Evolutionary conservation across 2,888 invertebrate species (phyloP), one percentile per base, ranked within the genome.

Genomic region (Entomobrya proxima): DNA sequence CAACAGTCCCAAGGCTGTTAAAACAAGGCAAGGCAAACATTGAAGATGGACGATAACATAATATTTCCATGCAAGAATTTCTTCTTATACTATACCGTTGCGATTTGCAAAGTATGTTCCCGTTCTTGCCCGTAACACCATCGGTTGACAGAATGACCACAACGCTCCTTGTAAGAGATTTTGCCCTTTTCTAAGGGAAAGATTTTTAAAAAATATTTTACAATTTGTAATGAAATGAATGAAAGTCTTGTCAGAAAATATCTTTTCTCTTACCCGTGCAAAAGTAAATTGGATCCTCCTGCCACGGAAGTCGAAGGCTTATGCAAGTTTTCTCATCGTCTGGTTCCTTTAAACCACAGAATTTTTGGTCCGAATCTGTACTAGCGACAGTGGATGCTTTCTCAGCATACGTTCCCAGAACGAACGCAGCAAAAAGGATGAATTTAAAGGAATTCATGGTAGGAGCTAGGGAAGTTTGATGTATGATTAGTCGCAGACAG

Each of bases 1-100:
- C 88, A 88, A 35, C 88, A 87, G 27, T 88, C 88, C 88, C 88
- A 88, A 35, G 88, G 88, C 80, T 80, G 18, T n/a, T n/a, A 44
- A 72, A 13, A 50, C 9, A 64, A 64, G 1, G 5, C 18, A 47
- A 13, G 21, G 7, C 11, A 44, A 47, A 7, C 15, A 15, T 55
- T 75, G 15, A 55, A 55, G 50, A 50, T 50, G 47, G 35, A 44
- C 37, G 21, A 69, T 2, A 24, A 3, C 24, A 40, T 27, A 9
- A n/a, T n/a, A n/a, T n/a, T n/a, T n/a, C n/a, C n/a, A n/a, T n/a
- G n/a, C n/a, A n/a, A n/a, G n/a, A n/a, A n/a, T n/a, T n/a, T n/a
- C n/a, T n/a, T n/a, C n/a, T n/a, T n/a, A n/a, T n/a, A 30, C 6
- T 30, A 44, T 74, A 61, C 74, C 27, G 88, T 88, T 5, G 88